Percentiles rank a stretch among this genome's conserved stretches.
Conservation (phyloP, 2,888 invertebrate genomes). For the Drosophila eohydei region DNA sequence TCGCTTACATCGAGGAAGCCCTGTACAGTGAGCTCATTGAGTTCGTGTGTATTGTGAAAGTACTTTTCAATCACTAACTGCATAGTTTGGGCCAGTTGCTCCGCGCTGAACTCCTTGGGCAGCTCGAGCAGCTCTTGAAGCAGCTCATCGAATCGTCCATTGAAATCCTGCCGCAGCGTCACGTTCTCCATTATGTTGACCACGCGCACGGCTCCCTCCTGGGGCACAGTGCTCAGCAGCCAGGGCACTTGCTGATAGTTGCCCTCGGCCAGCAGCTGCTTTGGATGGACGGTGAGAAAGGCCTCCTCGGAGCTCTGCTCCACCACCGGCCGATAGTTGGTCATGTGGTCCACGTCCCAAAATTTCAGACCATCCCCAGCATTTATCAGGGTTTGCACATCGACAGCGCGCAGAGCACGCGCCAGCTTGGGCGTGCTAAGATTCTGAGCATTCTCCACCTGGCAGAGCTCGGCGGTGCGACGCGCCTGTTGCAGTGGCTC, state of each 20-base stretch:
- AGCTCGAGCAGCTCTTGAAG: constrained; percentile 81
- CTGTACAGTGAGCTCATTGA: constrained; percentile 72
- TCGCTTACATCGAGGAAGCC: constrained; percentile 75
- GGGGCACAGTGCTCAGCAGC: constrained; percentile 85
- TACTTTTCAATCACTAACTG: constrained; percentile 70
- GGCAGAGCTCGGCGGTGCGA: constrained; percentile 84
- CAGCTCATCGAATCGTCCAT: constrained; percentile 77
- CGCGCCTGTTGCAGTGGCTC: constrained; percentile 82
- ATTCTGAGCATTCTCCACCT: constrained; percentile 78
- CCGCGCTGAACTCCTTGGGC: constrained; percentile 41
- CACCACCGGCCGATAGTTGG: constrained; percentile 85
- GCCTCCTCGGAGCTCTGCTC: constrained; percentile 83
- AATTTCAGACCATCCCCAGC: constrained; percentile 85
- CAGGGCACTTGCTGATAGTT: constrained; percentile 85
- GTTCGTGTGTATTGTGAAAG: constrained; percentile 69
- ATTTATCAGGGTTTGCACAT: constrained; percentile 83
- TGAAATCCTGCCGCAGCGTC: constrained; percentile 74
- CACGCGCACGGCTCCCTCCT: constrained; percentile 86
- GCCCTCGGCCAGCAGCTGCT: constrained; percentile 83
- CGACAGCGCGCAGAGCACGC: constrained; percentile 84
- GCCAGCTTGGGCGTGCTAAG: constrained; percentile 82
- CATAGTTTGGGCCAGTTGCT: constrained; percentile 49
- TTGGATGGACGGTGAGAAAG: constrained; percentile 85
- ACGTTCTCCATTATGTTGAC: constrained; percentile 81
- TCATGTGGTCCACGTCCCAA: constrained; percentile 86